Conservation (phyloP, 1,140 invertebrate genomes). For the Aethina tumida region DNA sequence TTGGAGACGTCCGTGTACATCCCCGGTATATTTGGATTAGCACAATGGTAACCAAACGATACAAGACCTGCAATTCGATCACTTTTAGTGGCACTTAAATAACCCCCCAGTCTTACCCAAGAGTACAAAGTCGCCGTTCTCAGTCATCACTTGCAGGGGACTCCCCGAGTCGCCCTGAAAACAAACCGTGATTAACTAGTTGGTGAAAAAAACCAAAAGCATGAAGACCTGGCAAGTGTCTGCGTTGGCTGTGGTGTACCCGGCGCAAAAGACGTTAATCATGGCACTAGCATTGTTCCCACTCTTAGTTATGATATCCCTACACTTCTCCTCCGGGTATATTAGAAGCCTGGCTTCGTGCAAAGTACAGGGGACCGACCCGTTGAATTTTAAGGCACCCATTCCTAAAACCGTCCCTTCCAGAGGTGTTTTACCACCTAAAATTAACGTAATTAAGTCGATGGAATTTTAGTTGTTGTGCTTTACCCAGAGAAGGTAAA, state of each 20-base stretch:
- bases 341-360: slow-evolving; percentile 27
- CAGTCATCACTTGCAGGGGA: slow-evolving; percentile 22
- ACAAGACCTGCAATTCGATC: slow-evolving; percentile 45
- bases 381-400: slow-evolving; percentile 22
- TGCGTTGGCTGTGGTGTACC: slow-evolving; percentile 28
- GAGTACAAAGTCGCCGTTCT: slow-evolving; percentile 21
- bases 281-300: slow-evolving; percentile 20
- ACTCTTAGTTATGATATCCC: slow-evolving; percentile 20
- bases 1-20: slow-evolving; percentile 58
- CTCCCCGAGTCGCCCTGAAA: slow-evolving; percentile 32
- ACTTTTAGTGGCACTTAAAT: neutral
- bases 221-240: slow-evolving; percentile 29
- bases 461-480: too few species aligned
- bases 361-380: slow-evolving; percentile 23
- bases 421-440: slow-evolving; percentile 10
- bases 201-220: neutral
- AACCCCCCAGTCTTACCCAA: slow-evolving; percentile 18
- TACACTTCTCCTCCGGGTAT: slow-evolving; percentile 21
- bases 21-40: slow-evolving; percentile 42
- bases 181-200: neutral
- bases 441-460: too few species aligned
- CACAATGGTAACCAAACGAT: slow-evolving; percentile 53
- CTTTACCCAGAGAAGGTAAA: slow-evolving; percentile 8
- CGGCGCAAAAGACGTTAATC: slow-evolving; percentile 30
- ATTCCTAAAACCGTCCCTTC: slow-evolving; percentile 25